A percentile compares a stretch with the other conserved stretches of the same genome.
Evolutionary conservation across 2,888 invertebrate genomes (phyloP).

Genomic region (Boloria selene): DNA sequence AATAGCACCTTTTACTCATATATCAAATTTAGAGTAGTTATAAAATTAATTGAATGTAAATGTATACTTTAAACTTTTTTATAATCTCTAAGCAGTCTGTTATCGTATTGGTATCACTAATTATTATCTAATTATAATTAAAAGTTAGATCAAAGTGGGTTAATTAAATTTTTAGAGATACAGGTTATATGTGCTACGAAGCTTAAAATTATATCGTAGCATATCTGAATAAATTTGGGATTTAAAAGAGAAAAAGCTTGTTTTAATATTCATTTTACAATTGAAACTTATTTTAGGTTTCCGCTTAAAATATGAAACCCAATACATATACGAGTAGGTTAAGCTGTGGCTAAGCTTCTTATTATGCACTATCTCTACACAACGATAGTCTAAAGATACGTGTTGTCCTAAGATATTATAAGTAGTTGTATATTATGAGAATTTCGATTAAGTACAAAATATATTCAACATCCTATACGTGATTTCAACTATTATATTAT

Average conservation of each 20-base stretch:
- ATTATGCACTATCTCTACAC: neutral
- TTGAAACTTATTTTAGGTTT: neutral
- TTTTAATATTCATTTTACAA: conserved; percentile 8
- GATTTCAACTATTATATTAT: no score
- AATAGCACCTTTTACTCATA: conserved; percentile 13
- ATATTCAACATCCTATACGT: no score
- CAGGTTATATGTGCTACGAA: conserved; percentile 1
- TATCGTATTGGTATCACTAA: conserved; percentile 25
- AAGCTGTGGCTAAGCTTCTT: neutral
- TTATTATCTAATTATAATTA: conserved; percentile 24
- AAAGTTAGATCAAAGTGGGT: conserved; percentile 10
- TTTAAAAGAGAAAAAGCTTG: neutral
- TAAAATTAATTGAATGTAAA: conserved; percentile 28
- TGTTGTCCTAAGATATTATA: no score
- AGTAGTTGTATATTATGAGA: no score
- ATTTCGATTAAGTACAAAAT: no score
- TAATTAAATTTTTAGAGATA: conserved; percentile 15
- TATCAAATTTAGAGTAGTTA: conserved; percentile 21
- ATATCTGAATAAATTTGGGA: conserved; percentile 1
- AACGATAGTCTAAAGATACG: no score
- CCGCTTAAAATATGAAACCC: neutral
- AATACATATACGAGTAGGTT: no score
- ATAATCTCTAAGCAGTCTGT: conserved; percentile 9
- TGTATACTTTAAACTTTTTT: conserved; percentile 18
- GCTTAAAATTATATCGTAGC: conserved; percentile 1